These are phyloP conservation scores for Marisa cornuarietis DNA, from an alignment of 1,140 invertebrate species.

Conservation along the genomic window DNA sequence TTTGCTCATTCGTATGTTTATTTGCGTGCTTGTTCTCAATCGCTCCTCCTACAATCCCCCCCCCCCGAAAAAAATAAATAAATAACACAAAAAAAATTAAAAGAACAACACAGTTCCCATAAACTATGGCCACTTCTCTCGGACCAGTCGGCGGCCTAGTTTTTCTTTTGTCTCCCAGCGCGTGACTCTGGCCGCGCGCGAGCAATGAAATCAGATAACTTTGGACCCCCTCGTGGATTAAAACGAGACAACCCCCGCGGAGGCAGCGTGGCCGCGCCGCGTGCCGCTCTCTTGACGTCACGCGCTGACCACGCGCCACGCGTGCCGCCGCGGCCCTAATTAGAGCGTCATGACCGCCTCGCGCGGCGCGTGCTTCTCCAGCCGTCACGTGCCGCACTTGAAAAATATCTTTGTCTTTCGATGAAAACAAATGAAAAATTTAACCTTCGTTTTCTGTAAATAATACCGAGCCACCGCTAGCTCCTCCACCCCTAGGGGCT, in stretches of 20 bases:
- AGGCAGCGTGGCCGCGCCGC: conserved; percentile 1
- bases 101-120: background rate
- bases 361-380: background rate
- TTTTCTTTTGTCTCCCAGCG: background rate
- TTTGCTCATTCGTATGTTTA: too few species aligned
- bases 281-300: background rate
- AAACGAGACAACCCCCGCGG: background rate
- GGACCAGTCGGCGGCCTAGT: background rate
- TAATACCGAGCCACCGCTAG: background rate
- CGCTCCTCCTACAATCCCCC: too few species aligned
- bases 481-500: background rate
- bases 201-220: conserved; percentile 9
- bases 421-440: conserved; percentile 17
- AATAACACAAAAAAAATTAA: background rate
- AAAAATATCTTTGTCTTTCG: conserved; percentile 20
- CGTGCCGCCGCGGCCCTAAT: background rate
- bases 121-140: background rate
- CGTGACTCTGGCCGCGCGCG: background rate
- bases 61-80: background rate
- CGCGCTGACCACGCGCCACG: background rate
- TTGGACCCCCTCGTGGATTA: background rate
- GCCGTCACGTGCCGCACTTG: background rate
- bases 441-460: conserved; percentile 16
- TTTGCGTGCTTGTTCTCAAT: background rate
- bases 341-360: conserved; percentile 11